phyloP scores from a whole-genome alignment of 2,888 invertebrate species.

The Aricia artaxerxes region DNA sequence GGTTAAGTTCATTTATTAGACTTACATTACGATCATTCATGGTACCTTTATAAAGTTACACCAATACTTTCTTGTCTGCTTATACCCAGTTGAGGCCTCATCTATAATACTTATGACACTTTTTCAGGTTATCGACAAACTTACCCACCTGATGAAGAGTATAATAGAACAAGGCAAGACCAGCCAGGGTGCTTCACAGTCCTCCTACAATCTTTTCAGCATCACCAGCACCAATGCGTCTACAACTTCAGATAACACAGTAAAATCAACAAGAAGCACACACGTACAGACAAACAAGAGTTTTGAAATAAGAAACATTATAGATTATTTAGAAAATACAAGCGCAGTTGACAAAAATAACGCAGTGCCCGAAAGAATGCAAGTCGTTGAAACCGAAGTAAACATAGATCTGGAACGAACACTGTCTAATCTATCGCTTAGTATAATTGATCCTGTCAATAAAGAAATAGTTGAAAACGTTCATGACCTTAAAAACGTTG shows the following conservation, averaged over 20 bases:
- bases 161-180: slow-evolving; percentile 36
- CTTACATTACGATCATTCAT: too few species aligned
- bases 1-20: too few species aligned
- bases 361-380: neutral
- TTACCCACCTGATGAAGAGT: slow-evolving; percentile 44
- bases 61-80: too few species aligned
- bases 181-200: neutral
- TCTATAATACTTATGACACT: neutral
- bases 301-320: neutral
- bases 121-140: slow-evolving; percentile 62
- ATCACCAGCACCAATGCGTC: neutral
- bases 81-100: neutral
- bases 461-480: slow-evolving; percentile 21
- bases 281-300: neutral
- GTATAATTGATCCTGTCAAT: slow-evolving; percentile 27
- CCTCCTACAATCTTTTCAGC: neutral
- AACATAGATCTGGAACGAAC: slow-evolving; percentile 30
- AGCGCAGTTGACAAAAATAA: neutral
- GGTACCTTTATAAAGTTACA: too few species aligned
- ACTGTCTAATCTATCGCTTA: slow-evolving; percentile 30
- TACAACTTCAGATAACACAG: neutral
- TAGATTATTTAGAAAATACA: neutral
- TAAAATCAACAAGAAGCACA: neutral
- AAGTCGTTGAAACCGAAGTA: neutral
- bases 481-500: neutral